Conservation (phyloP, 2,113 vertebrate species). For the Chelonoidis abingdonii region DNA sequence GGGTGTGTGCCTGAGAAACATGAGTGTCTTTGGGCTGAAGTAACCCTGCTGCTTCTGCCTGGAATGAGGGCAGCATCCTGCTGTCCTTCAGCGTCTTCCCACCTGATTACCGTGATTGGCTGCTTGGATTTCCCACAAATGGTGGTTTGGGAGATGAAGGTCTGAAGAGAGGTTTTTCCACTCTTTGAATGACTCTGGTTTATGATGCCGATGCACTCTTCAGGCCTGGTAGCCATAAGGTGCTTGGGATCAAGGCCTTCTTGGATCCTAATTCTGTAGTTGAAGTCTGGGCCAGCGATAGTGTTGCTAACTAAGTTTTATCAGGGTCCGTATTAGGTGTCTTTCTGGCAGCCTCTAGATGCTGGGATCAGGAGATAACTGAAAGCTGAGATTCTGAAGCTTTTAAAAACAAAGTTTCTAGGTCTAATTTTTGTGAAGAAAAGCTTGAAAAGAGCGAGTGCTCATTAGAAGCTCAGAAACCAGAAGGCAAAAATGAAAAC, state of each 20-base stretch:
- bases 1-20: background rate
- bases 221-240: background rate
- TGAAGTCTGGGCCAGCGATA: accelerated
- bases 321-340: background rate
- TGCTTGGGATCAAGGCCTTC: background rate
- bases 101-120: background rate
- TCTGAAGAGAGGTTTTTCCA: background rate
- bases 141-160: background rate
- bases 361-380: background rate
- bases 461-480: background rate
- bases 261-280: background rate
- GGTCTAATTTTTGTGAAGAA: background rate
- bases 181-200: background rate
- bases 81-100: background rate
- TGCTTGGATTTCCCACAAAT: background rate
- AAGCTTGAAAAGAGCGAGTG: background rate
- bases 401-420: background rate
- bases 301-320: background rate
- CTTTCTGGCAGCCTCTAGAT: background rate
- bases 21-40: background rate
- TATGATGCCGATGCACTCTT: background rate
- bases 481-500: background rate
- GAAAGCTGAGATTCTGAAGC: background rate
- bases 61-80: background rate
- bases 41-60: background rate